Evolutionary conservation across 2,797 vertebrate species (phyloP), one percentile per base, ranked within the genome.

Genomic region (Sardinella longiceps): DNA sequence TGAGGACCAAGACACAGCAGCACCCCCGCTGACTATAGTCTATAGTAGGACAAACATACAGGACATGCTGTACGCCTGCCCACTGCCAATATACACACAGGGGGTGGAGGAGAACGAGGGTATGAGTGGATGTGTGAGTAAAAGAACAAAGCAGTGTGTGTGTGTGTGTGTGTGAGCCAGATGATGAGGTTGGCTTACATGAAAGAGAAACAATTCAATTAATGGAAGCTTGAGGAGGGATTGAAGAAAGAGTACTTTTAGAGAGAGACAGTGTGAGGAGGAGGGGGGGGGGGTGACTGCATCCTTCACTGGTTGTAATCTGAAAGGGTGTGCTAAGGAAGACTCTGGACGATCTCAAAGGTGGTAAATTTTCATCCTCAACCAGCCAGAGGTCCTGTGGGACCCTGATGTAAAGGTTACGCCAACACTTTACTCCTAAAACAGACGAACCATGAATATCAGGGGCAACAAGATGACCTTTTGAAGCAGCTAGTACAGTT

Each of bases 371-470:
- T 86, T 82, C 39, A 46, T 50, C 82, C 50, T 80, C 81, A 82
- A 53, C 25, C 63, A 87, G 63, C 70, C 56, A 60, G 0, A 83
- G 58, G 30, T 83, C 81, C 23, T 23, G 46, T 77, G 81, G 85
- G 83, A 85, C 84, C 63, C 46, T 85, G 77, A 86, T 86, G 87
- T 86, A 84, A 88, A 88, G 85, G 87, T 88, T 85, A 85, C n/a
- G 50, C 58, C 70, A 84, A 77, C 50, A 80, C 51, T 60, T 37
- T 15, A 23, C 30, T 83, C 48, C 28, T 81, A 86, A 86, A 83
- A 83, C 6, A 53, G n/a, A 83, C 33, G 80, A 80, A 80, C 53
- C 53, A 3, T 39, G 85, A 83, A 85, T 81, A 81, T 84, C 81
- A 66, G 28, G 60, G 48, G 66, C n/a, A 81, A 70, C 53, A 23